phyloP scores from a whole-genome alignment of 2,797 vertebrate genomes.

The Pteronotus mesoamericanus region DNA sequence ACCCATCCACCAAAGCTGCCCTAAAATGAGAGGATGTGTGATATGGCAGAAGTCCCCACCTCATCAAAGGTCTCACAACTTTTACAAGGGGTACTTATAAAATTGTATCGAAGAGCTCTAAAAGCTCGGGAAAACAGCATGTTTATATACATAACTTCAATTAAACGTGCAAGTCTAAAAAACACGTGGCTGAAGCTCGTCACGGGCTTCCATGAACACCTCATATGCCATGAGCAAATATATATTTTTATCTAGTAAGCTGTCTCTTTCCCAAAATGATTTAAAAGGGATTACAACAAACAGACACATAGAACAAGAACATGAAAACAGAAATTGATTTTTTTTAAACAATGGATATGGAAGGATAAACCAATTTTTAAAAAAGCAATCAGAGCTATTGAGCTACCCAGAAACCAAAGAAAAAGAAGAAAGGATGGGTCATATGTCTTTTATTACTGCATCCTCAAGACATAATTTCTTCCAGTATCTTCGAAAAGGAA shows the following conservation, averaged over 20 bases:
- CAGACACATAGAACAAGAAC: background rate
- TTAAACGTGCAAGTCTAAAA: background rate
- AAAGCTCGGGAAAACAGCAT: background rate
- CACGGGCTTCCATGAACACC: background rate
- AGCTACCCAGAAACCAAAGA: background rate
- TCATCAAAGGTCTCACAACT: background rate
- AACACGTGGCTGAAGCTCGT: background rate
- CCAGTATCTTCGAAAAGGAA: background rate
- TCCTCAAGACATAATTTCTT: background rate
- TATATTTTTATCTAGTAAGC: background rate
- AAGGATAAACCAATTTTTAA: background rate
- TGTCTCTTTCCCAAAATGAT: background rate
- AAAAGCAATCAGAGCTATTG: background rate
- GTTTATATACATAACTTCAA: background rate
- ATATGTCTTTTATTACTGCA: background rate
- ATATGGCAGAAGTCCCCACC: background rate
- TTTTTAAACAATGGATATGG: background rate
- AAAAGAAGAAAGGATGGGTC: background rate
- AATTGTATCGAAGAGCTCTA: background rate
- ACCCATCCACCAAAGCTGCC: background rate
- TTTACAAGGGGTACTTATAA: background rate
- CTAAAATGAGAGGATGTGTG: background rate
- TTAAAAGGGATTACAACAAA: background rate
- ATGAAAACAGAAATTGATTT: background rate
- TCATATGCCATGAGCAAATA: background rate